Evolutionary conservation across 2,113 vertebrate species (phyloP).

Genomic region (Ia io): DNA sequence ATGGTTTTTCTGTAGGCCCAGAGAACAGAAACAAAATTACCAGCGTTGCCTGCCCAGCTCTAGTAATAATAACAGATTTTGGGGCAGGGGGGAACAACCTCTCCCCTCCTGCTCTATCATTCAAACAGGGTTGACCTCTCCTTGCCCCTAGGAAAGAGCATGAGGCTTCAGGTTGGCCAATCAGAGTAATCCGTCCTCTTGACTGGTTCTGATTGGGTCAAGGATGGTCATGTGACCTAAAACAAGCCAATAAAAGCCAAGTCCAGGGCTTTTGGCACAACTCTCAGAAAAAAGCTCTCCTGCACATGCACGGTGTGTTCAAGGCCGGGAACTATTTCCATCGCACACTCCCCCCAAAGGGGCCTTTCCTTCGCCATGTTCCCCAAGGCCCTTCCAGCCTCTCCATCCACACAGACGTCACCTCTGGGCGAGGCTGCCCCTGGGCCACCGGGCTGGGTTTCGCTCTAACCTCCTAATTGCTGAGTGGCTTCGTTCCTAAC

Average conservation of each 20-base stretch:
- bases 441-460: background rate
- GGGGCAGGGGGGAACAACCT: too few relatives aligned
- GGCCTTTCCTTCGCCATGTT: background rate
- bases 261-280: background rate
- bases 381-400: background rate
- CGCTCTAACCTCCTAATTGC: background rate
- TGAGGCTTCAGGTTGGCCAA: background rate
- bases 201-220: background rate
- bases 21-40: background rate
- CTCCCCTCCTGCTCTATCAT: background rate
- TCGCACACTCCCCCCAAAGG: rapidly evolving
- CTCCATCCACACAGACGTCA: background rate
- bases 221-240: background rate
- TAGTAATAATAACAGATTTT: background rate
- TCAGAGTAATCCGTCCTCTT: background rate
- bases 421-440: background rate
- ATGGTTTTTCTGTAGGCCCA: background rate
- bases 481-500: background rate
- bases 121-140: background rate
- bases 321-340: background rate
- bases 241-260: background rate
- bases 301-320: rapidly evolving
- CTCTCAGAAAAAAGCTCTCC: background rate
- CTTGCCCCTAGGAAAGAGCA: background rate
- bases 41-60: background rate